Conservation (phyloP, 2,113 vertebrate species). For the Noturus placidus region DNA sequence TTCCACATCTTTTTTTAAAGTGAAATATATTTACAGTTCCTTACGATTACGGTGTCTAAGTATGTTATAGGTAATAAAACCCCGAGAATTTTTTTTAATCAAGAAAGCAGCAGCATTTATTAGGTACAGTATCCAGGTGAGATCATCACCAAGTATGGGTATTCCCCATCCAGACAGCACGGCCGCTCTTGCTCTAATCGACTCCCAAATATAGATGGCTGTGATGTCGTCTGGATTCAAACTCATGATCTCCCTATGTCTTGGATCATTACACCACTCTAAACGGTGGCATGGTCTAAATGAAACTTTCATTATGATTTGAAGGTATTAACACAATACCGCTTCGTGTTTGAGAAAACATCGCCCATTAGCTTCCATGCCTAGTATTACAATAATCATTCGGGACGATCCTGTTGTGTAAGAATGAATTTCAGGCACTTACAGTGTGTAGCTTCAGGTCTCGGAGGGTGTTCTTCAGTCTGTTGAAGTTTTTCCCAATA, state of each 20-base stretch:
- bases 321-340: background rate
- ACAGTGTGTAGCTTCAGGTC: constrained; percentile 95
- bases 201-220: background rate
- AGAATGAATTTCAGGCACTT: constrained; percentile 54
- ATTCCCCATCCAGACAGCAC: background rate
- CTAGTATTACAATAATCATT: background rate
- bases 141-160: background rate
- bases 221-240: background rate
- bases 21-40: too few relatives aligned
- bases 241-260: background rate
- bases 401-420: background rate
- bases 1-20: too few relatives aligned
- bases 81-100: too few relatives aligned
- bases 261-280: background rate
- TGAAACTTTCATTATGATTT: background rate
- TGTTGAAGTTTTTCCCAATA: constrained; percentile 94
- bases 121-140: background rate
- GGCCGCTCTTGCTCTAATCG: background rate
- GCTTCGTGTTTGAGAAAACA: background rate
- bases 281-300: too few relatives aligned
- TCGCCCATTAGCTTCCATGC: background rate
- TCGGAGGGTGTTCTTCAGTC: constrained; percentile 87
- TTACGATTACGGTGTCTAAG: too few relatives aligned
- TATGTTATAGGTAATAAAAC: too few relatives aligned
- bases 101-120: too few relatives aligned